Evolutionary conservation across 2,113 vertebrate species (phyloP), one percentile per base, ranked within the genome.

Genomic region (Oryzias melastigma): DNA sequence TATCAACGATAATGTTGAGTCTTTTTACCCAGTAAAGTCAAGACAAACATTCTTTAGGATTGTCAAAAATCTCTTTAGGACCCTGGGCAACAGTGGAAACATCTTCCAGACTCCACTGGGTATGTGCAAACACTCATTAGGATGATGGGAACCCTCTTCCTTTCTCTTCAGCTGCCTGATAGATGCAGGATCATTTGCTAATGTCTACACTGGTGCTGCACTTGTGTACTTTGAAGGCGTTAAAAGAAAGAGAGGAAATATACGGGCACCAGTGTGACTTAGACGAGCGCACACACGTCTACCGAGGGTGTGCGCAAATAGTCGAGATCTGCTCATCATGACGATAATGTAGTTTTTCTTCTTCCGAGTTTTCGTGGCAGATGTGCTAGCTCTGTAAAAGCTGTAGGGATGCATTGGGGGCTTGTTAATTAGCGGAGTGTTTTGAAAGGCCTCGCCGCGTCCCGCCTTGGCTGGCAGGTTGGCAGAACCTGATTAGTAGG

Each of bases 401-500:
- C 42, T 58, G 81, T 81, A 73, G 71, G 75, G 75, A 84, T 84
- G 83, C 79, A 86, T 68, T 53, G 78, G 83, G 78, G 64, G 77
- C 80, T 86, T 84, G 84, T 88, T 92, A 89, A 91, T 91, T 90
- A 91, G 87, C 81, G 44, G 81, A 56, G 69, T 73, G 75, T 85
- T 89, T 87, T 88, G 86, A 88, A 90, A 87, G 78, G 74, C 75
- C 80, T 81, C 27, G 46, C 35, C 35, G 35, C 74, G 65, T 87
- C 79, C 78, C 71, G 68, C 58, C 79, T 87, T 85, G 85, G 85
- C 85, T 91, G 90, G 89, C 90, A 91, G 91, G 88, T 91, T 90
- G 91, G 90, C 88, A 89, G 88, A 71, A 86, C 86, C 87, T 90
- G 88, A 92, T 92, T 90, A 91, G 83, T 73, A 61, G 74, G 86